Evolutionary conservation across 2,888 invertebrate species (phyloP).

Genomic region (Zaprionus obscuricornis): DNA sequence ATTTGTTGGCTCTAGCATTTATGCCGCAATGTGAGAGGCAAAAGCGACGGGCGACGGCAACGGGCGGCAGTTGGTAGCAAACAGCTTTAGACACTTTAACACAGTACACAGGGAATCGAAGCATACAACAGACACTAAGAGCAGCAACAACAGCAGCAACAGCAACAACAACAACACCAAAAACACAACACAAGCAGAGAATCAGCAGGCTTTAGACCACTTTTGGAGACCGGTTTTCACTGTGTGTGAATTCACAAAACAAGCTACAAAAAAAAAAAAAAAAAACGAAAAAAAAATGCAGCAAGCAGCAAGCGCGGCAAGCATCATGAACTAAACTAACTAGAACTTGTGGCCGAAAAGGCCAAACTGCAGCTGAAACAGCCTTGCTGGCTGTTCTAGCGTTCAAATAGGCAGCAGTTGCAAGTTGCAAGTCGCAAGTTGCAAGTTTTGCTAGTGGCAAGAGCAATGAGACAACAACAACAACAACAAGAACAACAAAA

Average conservation of each 20-base stretch:
- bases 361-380: conserved; percentile 39
- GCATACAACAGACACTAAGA: conserved; percentile 30
- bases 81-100: conserved; percentile 73
- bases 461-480: conserved; percentile 7
- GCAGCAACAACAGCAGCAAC: conserved; percentile 12
- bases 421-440: no score
- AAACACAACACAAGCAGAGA: conserved; percentile 23
- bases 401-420: no score
- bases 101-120: conserved; percentile 70
- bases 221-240: conserved; percentile 70
- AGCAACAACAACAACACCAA: conserved; percentile 14
- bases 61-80: conserved; percentile 46
- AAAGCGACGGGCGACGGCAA: conserved; percentile 20
- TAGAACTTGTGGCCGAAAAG: conserved; percentile 50
- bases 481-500: no score
- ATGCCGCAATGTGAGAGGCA: conserved; percentile 15
- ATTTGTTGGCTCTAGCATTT: conserved; percentile 27
- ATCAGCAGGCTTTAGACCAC: conserved; percentile 57
- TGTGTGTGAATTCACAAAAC: conserved; percentile 41
- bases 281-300: conserved; percentile 25
- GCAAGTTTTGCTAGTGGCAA: conserved; percentile 3
- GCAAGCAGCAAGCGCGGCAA: conserved; percentile 11
- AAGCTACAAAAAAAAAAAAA: conserved; percentile 22
- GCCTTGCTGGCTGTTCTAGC: not conserved
- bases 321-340: conserved; percentile 31